phyloP scores from a whole-genome alignment of 2,888 invertebrate genomes.

The Trypoxylon attenuatum region DNA sequence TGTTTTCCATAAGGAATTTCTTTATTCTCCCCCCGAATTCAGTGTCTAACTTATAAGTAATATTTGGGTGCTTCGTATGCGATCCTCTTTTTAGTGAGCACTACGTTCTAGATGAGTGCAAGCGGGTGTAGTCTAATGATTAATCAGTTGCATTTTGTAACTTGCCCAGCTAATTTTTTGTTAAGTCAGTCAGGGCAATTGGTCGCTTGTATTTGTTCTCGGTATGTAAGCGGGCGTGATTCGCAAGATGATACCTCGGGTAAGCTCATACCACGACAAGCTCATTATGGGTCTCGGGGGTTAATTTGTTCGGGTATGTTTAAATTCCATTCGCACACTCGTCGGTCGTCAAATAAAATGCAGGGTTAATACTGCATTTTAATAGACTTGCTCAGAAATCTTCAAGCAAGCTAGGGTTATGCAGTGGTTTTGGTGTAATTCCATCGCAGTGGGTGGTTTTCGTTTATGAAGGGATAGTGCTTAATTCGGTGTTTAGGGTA shows the following conservation, averaged over 20 bases:
- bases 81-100: not conserved
- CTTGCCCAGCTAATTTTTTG: not conserved
- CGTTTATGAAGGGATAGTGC: no score
- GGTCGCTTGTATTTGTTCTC: no score
- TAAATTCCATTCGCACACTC: no score
- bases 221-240: conserved; percentile 13
- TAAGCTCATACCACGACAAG: conserved; percentile 2
- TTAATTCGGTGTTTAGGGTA: no score
- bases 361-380: no score
- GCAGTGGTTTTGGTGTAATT: not conserved
- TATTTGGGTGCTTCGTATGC: not conserved
- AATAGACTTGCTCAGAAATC: no score
- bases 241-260: not conserved
- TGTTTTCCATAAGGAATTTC: not conserved
- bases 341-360: no score
- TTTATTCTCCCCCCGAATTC: not conserved
- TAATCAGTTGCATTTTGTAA: not conserved
- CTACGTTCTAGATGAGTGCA: conserved; percentile 1
- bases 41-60: no score
- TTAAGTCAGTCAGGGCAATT: no score
- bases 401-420: no score
- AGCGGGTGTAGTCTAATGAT: not conserved
- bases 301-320: no score
- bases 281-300: conserved; percentile 2
- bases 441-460: not conserved